Conservation (phyloP, 1,140 invertebrate genomes). For the Leptestheria dahalacensis region DNA sequence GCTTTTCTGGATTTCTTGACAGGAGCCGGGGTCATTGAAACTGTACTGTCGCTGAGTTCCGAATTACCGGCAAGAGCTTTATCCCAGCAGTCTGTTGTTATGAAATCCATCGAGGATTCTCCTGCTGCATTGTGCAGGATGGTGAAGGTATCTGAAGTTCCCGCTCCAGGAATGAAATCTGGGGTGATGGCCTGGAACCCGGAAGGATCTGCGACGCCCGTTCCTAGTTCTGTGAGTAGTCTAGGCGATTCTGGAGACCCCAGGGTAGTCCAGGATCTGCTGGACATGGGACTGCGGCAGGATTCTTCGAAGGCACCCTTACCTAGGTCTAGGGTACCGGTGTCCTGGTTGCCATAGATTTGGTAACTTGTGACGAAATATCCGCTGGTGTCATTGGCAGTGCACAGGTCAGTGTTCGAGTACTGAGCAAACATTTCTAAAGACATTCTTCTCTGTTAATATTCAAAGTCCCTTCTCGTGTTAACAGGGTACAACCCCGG, state of each 20-base stretch:
- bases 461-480: background rate
- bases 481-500: background rate
- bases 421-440: slow-evolving; percentile 9
- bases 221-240: background rate
- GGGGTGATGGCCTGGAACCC: background rate
- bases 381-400: background rate
- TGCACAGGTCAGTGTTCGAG: background rate
- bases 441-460: background rate
- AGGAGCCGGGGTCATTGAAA: background rate
- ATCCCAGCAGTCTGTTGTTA: background rate
- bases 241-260: slow-evolving; percentile 3
- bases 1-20: background rate
- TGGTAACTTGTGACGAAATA: background rate
- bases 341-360: background rate
- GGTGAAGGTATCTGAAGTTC: background rate
- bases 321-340: background rate
- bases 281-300: slow-evolving; percentile 4
- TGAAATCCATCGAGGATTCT: background rate
- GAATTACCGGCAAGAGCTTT: background rate
- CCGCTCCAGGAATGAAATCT: background rate
- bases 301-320: background rate
- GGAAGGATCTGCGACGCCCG: background rate
- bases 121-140: background rate
- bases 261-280: slow-evolving; percentile 1
- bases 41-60: background rate